Percentiles rank a stretch among this genome's conserved stretches.
Evolutionary conservation across 2,797 vertebrate genomes (phyloP).

Genomic region (Graptemys geographica): DNA sequence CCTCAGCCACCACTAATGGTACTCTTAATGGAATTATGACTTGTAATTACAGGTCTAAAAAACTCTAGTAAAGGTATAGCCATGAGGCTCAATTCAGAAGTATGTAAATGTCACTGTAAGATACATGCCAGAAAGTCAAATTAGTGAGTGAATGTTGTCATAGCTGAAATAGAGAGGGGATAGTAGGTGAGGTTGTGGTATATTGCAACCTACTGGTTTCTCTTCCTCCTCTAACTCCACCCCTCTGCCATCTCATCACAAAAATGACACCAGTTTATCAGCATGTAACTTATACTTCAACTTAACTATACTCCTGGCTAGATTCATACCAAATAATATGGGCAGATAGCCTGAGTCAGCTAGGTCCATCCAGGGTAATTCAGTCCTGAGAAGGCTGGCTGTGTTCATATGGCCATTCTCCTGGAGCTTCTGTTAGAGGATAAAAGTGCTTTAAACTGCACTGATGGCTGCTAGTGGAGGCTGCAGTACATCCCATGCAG

Average conservation of each 20-base stretch:
- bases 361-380: not conserved
- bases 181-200: not conserved
- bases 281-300: not conserved
- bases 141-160: not conserved
- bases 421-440: rapidly evolving
- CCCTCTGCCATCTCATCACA: not conserved
- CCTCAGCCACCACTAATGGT: not conserved
- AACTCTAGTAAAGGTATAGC: not conserved
- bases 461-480: not conserved
- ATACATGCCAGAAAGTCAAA: not conserved
- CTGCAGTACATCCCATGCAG: not conserved
- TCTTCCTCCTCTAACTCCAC: not conserved
- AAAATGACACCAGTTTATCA: not conserved
- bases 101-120: not conserved
- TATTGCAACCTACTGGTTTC: not conserved
- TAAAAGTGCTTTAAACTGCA: not conserved
- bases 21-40: not conserved
- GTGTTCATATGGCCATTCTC: rapidly evolving
- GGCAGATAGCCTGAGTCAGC: not conserved
- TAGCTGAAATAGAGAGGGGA: not conserved
- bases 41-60: not conserved
- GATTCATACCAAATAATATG: not conserved
- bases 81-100: not conserved
- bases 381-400: not conserved
- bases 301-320: not conserved